These are phyloP conservation scores for Sciaenops ocellatus DNA, from an alignment of 2,797 vertebrate species.

Conservation along the genomic window DNA sequence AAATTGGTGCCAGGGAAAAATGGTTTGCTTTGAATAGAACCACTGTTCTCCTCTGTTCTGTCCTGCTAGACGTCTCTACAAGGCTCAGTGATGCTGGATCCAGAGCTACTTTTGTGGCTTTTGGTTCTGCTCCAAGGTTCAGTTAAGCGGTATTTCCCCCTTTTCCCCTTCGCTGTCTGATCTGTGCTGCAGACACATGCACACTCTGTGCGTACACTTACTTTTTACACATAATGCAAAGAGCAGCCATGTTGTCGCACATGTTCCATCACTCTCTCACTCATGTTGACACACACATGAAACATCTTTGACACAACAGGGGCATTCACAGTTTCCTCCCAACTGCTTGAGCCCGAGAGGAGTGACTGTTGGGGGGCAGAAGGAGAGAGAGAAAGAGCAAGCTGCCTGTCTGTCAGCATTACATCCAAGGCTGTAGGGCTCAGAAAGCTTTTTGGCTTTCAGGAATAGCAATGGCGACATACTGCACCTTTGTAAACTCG, in stretches of 20 bases:
- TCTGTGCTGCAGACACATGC: slow-evolving; percentile 68
- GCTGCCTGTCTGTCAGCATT: slow-evolving; percentile 49
- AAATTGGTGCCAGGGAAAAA: slow-evolving; percentile 76
- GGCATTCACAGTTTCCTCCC: slow-evolving; percentile 52
- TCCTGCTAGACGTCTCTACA: slow-evolving; percentile 63
- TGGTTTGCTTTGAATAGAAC: slow-evolving; percentile 82
- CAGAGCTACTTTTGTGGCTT: slow-evolving; percentile 77
- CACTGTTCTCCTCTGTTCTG: slow-evolving; percentile 80
- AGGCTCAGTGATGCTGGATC: slow-evolving; percentile 65
- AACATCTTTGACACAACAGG: slow-evolving; percentile 26
- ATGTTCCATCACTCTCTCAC: slow-evolving; percentile 44
- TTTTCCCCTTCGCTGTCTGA: slow-evolving; percentile 56
- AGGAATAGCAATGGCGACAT: slow-evolving; percentile 76
- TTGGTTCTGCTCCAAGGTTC: slow-evolving; percentile 78
- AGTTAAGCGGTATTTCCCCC: slow-evolving; percentile 70
- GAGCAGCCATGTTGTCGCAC: slow-evolving; percentile 52
- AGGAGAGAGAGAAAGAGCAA: slow-evolving; percentile 23
- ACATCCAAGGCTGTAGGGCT: slow-evolving; percentile 49
- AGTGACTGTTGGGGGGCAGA: slow-evolving; percentile 45
- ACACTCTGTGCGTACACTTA: slow-evolving; percentile 32
- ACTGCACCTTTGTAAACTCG: slow-evolving; percentile 68
- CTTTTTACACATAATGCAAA: slow-evolving; percentile 54
- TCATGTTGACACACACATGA: slow-evolving; percentile 29
- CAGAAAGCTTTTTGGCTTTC: slow-evolving; percentile 58
- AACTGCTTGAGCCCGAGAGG: slow-evolving; percentile 22